Conservation (phyloP, 2,113 vertebrate genomes). For the Nycticorax nycticorax region DNA sequence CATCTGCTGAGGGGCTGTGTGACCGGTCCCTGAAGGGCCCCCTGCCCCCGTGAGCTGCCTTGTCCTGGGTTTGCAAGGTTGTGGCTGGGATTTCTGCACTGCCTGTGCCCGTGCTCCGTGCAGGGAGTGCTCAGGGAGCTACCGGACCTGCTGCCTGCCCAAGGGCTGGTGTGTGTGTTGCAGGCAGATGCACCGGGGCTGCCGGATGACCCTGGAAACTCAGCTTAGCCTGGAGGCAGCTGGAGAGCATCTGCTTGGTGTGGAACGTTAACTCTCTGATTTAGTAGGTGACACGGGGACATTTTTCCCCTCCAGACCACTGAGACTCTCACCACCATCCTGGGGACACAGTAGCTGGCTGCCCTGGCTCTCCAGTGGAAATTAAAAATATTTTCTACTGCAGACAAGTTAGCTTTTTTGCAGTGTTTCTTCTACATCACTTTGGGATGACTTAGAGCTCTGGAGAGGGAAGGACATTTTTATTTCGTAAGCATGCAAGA, state of each 20-base stretch:
- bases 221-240: not conserved
- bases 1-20: not conserved
- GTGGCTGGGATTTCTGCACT: not conserved
- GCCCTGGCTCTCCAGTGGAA: not conserved
- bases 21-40: rapidly evolving
- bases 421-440: not conserved
- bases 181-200: rapidly evolving
- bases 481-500: not conserved
- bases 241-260: not conserved
- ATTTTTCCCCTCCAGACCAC: not conserved
- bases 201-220: rapidly evolving
- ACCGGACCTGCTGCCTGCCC: rapidly evolving
- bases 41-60: rapidly evolving
- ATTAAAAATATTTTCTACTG: not conserved
- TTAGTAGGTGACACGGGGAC: not conserved
- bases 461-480: not conserved
- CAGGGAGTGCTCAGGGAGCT: not conserved
- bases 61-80: not conserved
- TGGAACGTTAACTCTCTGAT: not conserved
- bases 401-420: not conserved
- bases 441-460: not conserved
- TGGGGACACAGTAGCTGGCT: not conserved
- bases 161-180: rapidly evolving
- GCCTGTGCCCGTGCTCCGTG: rapidly evolving
- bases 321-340: not conserved